Conservation (phyloP, 2,888 invertebrate species). For the Tipula vernalis region DNA sequence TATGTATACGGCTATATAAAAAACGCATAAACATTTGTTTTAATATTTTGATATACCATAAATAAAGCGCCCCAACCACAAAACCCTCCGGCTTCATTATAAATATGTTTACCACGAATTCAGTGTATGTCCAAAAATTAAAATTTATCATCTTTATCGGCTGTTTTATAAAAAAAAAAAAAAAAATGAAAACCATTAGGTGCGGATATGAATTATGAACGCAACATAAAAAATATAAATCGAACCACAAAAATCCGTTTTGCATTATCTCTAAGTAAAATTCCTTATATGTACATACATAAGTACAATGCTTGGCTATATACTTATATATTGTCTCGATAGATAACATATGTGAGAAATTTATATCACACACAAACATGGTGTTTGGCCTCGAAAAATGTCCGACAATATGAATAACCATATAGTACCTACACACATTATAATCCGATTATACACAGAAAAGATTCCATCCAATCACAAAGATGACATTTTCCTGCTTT, state of each 20-base stretch:
- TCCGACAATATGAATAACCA: neutral
- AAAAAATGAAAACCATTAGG: neutral
- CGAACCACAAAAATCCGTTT: constrained; percentile 4
- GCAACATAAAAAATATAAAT: neutral
- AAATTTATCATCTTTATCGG: neutral
- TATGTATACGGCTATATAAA: too few relatives aligned
- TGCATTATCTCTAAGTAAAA: neutral
- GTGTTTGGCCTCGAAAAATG: neutral
- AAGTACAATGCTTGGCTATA: neutral
- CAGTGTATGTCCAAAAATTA: neutral
- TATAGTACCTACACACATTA: neutral
- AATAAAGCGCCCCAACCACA: neutral
- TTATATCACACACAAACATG: neutral
- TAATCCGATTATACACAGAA: neutral
- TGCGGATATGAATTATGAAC: constrained; percentile 4
- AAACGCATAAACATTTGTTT: too few relatives aligned
- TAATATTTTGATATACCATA: neutral
- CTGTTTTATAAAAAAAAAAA: neutral
- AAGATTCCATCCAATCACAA: neutral
- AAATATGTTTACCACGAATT: neutral
- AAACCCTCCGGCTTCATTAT: neutral
- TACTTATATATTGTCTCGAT: neutral
- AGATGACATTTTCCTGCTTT: neutral
- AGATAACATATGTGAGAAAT: neutral
- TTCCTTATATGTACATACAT: neutral